These are phyloP conservation scores for Cygnus olor DNA, from an alignment of 2,797 vertebrate genomes.

Conservation along the genomic window DNA sequence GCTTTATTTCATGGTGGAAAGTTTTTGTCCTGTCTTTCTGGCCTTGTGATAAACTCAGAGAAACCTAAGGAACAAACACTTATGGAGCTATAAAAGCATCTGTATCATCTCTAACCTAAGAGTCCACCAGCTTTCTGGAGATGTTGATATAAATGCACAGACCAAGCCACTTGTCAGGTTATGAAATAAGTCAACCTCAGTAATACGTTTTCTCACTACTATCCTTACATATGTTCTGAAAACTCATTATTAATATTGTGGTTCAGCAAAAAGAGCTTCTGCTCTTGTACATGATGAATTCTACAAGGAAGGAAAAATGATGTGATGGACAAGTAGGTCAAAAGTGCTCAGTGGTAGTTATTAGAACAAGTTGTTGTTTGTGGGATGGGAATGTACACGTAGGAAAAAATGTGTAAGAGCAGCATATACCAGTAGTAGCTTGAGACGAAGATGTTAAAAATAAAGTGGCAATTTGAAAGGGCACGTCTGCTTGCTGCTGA, in stretches of 20 bases:
- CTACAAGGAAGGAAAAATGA: background rate
- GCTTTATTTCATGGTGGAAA: background rate
- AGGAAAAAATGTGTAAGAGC: background rate
- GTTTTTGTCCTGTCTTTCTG: background rate
- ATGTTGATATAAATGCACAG: background rate
- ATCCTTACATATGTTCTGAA: background rate
- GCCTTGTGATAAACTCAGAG: background rate
- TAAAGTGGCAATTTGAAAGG: constrained; percentile 20
- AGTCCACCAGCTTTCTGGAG: background rate
- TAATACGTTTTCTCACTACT: background rate
- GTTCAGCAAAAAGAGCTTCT: background rate
- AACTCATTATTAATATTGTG: background rate
- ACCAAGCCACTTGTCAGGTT: background rate
- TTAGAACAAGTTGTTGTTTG: background rate
- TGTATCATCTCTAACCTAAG: background rate
- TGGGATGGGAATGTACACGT: background rate
- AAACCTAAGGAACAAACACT: background rate
- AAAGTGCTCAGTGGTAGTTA: background rate
- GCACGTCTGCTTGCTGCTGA: background rate
- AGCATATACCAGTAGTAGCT: background rate
- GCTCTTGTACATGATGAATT: background rate
- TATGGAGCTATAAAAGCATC: background rate
- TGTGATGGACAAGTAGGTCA: background rate
- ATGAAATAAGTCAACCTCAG: background rate
- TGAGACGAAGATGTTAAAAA: constrained; percentile 23